These are phyloP conservation scores for Hirundichthys speculiger DNA, from an alignment of 2,113 vertebrate genomes.

Conservation along the genomic window DNA sequence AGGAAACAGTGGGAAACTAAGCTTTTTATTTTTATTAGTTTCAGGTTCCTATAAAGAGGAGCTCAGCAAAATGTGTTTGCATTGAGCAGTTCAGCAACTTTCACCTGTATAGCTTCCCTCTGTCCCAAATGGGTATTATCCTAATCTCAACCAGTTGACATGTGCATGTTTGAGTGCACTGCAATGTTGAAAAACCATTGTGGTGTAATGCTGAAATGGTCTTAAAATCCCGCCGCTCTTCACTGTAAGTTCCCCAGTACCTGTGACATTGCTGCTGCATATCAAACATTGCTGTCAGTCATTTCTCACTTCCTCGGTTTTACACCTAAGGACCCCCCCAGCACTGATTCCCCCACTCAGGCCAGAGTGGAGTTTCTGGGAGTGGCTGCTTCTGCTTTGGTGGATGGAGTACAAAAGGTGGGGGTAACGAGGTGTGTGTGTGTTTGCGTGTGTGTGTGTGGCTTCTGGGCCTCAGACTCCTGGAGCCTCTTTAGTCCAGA, in stretches of 20 bases:
- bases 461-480: slow-evolving; percentile 43
- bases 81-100: slow-evolving; percentile 34
- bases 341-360: slow-evolving; percentile 31
- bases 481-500: slow-evolving; percentile 59
- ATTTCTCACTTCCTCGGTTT: neutral
- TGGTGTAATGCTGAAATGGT: slow-evolving; percentile 31
- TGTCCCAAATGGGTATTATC: slow-evolving; percentile 25
- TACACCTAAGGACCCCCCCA: neutral
- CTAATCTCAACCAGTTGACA: neutral
- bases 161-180: slow-evolving; percentile 9
- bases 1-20: neutral
- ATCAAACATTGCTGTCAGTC: slow-evolving; percentile 12
- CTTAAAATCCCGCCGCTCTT: neutral
- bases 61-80: slow-evolving; percentile 2
- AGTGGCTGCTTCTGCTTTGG: slow-evolving; percentile 59
- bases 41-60: slow-evolving; percentile 3
- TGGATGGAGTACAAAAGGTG: slow-evolving; percentile 24
- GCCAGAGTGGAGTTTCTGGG: slow-evolving; percentile 74
- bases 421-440: neutral
- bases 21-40: neutral
- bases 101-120: neutral
- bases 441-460: neutral
- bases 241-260: neutral
- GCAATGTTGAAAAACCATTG: too few relatives aligned
- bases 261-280: neutral